Conservation (phyloP, 1,140 invertebrate genomes). For the Branchinecta lynchi region DNA sequence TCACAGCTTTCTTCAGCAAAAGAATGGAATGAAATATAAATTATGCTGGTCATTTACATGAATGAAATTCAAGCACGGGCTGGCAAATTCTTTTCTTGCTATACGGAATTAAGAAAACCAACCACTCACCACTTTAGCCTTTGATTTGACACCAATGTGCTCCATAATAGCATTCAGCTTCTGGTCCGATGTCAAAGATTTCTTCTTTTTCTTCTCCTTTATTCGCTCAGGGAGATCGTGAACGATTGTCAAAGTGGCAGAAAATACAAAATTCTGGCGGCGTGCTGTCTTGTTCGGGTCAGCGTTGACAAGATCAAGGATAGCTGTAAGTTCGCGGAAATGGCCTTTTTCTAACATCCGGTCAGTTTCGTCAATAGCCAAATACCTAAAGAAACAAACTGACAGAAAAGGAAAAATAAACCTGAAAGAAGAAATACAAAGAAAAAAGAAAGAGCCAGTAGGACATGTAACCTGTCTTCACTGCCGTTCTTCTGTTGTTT, state of each 20-base stretch:
- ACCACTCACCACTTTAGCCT: conserved; percentile 35
- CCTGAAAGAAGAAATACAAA: not conserved
- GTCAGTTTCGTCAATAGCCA: conserved; percentile 97
- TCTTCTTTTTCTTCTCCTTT: conserved; percentile 44
- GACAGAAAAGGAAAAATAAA: conserved; percentile 1
- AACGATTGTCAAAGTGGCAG: conserved; percentile 84
- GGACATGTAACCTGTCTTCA: not conserved
- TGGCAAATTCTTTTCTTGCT: no score
- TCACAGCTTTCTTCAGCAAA: no score
- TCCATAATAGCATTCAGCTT: conserved; percentile 43
- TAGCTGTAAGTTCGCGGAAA: conserved; percentile 73
- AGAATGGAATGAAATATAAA: no score
- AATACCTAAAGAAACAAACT: conserved; percentile 40
- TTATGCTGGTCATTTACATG: no score
- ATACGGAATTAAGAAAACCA: not conserved
- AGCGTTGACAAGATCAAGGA: conserved; percentile 65
- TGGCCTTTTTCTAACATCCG: conserved; percentile 93
- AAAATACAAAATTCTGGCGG: conserved; percentile 91
- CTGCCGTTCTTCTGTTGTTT: conserved; percentile 8
- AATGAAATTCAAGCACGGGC: no score
- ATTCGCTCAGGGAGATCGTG: conserved; percentile 64
- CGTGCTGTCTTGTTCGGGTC: conserved; percentile 34
- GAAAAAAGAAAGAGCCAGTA: conserved; percentile 16
- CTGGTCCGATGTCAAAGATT: conserved; percentile 44
- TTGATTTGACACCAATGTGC: conserved; percentile 32